Evolutionary conservation across 2,797 vertebrate genomes (phyloP).

Genomic region (Eremophila alpestris): DNA sequence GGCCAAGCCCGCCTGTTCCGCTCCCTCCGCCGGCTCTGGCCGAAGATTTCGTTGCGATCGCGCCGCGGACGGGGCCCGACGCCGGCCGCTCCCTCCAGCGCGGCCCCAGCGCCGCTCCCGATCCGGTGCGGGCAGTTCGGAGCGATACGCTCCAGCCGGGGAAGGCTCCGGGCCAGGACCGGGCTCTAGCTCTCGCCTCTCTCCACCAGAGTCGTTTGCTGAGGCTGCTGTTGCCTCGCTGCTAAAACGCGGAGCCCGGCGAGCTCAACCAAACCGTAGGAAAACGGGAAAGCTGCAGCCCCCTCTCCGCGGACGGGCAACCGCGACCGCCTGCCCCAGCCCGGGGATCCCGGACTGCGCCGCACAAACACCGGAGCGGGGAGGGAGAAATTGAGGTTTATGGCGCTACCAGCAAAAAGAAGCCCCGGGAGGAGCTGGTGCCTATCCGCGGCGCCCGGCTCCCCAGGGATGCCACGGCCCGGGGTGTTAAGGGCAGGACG

Average conservation of each 20-base stretch:
- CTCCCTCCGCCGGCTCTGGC: not conserved
- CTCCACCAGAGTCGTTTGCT: not conserved
- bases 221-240: not conserved
- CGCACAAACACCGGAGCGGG: not conserved
- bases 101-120: not conserved
- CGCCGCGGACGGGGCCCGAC: not conserved
- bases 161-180: not conserved
- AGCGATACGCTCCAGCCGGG: not conserved
- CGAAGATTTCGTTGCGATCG: slow-evolving; percentile 36
- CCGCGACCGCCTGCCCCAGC: not conserved
- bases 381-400: not conserved
- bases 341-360: not conserved
- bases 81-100: not conserved
- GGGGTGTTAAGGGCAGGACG: not conserved
- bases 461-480: not conserved
- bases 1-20: not conserved
- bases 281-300: not conserved
- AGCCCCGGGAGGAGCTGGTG: not conserved
- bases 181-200: not conserved
- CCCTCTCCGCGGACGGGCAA: not conserved
- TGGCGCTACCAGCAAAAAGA: not conserved
- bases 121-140: not conserved
- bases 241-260: not conserved
- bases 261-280: not conserved
- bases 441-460: not conserved